A percentile compares a stretch with the other conserved stretches of the same genome.
phyloP scores from a whole-genome alignment of 2,888 invertebrate genomes.

The Prosopocoilus inquinatus region DNA sequence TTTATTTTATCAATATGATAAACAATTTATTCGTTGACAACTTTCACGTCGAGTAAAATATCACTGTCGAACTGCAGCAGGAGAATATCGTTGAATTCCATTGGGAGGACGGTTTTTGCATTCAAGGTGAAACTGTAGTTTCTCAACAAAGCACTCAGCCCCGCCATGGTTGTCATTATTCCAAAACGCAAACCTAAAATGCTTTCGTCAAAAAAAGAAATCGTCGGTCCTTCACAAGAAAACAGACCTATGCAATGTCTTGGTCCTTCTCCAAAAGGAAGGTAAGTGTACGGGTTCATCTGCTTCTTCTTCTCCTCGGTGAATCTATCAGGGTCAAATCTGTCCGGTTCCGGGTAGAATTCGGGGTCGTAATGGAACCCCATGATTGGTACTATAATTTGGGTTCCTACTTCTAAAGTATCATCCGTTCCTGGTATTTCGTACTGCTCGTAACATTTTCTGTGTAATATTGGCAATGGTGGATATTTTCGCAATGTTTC shows the following conservation, averaged over 20 bases:
- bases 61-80: too few species aligned
- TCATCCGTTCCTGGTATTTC: slow-evolving; percentile 37
- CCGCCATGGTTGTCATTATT: slow-evolving; percentile 24
- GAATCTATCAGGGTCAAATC: slow-evolving; percentile 37
- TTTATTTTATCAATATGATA: too few species aligned
- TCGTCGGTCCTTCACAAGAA: slow-evolving; percentile 29
- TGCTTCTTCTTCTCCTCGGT: slow-evolving; percentile 27
- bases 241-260: slow-evolving; percentile 36
- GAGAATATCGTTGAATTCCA: slow-evolving; percentile 12
- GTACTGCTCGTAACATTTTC: slow-evolving; percentile 31
- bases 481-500: slow-evolving; percentile 47
- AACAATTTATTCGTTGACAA: too few species aligned
- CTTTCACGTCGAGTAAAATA: too few species aligned
- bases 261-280: slow-evolving; percentile 38
- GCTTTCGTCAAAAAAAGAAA: slow-evolving; percentile 9
- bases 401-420: slow-evolving; percentile 40
- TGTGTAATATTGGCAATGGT: slow-evolving; percentile 32
- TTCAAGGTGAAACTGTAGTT: slow-evolving; percentile 22
- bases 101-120: slow-evolving; percentile 20
- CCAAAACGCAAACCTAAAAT: slow-evolving; percentile 27
- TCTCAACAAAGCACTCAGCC: slow-evolving; percentile 16
- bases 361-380: slow-evolving; percentile 35
- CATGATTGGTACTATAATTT: slow-evolving; percentile 37
- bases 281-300: slow-evolving; percentile 29
- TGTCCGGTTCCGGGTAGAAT: slow-evolving; percentile 36